These are phyloP conservation scores for Salvelinus namaycush DNA, from an alignment of 2,113 vertebrate genomes.

Conservation along the genomic window DNA sequence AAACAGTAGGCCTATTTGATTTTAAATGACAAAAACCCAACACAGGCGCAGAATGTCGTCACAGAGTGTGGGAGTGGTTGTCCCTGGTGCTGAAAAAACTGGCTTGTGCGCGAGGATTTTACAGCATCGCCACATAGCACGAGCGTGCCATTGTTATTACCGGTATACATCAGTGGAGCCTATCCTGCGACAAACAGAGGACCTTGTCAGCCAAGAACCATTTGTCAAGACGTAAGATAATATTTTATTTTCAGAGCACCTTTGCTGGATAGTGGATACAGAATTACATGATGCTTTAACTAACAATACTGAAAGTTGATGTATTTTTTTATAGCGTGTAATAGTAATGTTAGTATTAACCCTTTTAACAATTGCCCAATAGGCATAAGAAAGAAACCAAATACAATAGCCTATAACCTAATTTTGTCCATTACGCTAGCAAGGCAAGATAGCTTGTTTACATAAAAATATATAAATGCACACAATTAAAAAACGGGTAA, in stretches of 20 bases:
- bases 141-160: too few species aligned
- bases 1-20: too few species aligned
- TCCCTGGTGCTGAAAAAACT: constrained; percentile 1
- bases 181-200: not conserved
- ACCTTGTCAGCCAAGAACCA: not conserved
- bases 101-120: not conserved
- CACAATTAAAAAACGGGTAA: not conserved
- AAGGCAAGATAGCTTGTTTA: not conserved
- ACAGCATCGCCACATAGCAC: not conserved
- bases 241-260: not conserved
- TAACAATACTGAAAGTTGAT: too few species aligned
- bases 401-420: not conserved
- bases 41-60: too few species aligned
- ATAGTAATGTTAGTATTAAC: too few species aligned
- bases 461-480: not conserved
- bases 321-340: too few species aligned
- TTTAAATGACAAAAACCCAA: too few species aligned
- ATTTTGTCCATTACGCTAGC: not conserved
- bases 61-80: not conserved
- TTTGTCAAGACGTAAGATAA: not conserved
- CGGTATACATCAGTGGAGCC: too few species aligned
- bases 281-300: too few species aligned
- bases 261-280: not conserved
- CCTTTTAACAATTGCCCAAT: not conserved
- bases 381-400: not conserved